These are phyloP conservation scores for Drosophila sp. DNA, from an alignment of 1,140 invertebrate species.

Conservation along the genomic window DNA sequence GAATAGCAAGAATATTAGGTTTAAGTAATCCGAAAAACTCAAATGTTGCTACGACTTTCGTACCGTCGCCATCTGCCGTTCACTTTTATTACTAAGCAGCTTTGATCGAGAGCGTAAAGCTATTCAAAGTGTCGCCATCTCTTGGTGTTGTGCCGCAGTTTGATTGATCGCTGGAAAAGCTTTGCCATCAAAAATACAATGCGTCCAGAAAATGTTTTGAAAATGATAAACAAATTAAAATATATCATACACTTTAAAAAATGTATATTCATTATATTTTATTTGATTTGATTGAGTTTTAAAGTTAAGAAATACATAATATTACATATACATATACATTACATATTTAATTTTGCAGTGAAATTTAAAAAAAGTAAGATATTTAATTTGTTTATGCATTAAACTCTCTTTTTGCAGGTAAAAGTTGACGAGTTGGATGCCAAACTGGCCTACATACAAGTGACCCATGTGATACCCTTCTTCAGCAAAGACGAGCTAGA, in stretches of 20 bases:
- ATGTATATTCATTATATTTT: too few species aligned
- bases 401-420: constrained; percentile 87
- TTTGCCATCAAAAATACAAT: not conserved
- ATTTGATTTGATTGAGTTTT: too few species aligned
- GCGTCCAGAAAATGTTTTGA: too few species aligned
- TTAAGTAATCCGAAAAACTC: constrained; percentile 29
- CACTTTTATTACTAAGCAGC: constrained; percentile 1
- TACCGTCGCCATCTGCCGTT: constrained; percentile 5
- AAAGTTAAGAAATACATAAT: too few species aligned
- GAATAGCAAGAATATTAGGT: constrained; percentile 19
- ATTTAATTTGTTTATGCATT: not conserved
- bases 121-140: not conserved
- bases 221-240: too few species aligned
- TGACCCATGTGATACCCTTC: constrained; percentile 93
- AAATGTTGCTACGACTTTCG: constrained; percentile 21
- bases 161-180: not conserved
- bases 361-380: too few species aligned
- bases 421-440: constrained; percentile 90
- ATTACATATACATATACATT: too few species aligned
- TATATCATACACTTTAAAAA: too few species aligned
- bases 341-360: too few species aligned
- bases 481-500: constrained; percentile 89
- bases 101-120: constrained; percentile 7
- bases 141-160: not conserved
- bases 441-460: constrained; percentile 95